Evolutionary conservation across 2,888 invertebrate species (phyloP).

Genomic region (Agonopterix heracliana): DNA sequence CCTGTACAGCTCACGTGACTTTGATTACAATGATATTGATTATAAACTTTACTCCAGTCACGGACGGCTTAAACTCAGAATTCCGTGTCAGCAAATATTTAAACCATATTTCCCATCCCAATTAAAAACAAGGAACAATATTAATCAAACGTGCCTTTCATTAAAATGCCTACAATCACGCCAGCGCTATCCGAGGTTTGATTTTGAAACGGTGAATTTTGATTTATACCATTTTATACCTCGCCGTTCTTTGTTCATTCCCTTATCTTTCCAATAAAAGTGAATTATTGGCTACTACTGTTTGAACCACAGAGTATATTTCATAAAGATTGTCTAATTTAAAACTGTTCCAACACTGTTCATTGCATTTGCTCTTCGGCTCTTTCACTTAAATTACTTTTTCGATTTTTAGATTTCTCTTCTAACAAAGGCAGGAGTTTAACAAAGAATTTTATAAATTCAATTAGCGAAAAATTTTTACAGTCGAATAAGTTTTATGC

Average conservation of each 20-base stretch:
- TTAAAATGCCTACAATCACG: conserved; percentile 12
- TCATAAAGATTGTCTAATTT: conserved; percentile 69
- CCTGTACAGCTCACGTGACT: background rate
- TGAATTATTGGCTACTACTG: conserved; percentile 61
- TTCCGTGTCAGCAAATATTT: conserved; percentile 4
- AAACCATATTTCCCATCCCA: background rate
- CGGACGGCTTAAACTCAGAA: background rate
- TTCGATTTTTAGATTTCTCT: conserved; percentile 4
- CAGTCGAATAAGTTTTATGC: no score
- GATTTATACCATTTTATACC: conserved; percentile 39
- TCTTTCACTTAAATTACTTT: conserved; percentile 8
- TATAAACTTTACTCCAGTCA: no score
- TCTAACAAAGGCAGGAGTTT: conserved; percentile 3
- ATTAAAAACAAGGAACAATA: conserved; percentile 2
- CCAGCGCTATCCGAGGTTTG: conserved; percentile 18
- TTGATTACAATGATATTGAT: background rate
- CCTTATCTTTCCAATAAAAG: conserved; percentile 68
- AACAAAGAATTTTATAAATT: conserved; percentile 4
- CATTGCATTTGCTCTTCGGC: conserved; percentile 21
- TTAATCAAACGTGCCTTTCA: conserved; percentile 7
- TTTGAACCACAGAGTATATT: conserved; percentile 51
- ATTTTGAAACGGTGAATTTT: conserved; percentile 47
- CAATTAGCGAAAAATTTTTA: background rate
- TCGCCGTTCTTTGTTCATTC: conserved; percentile 51
- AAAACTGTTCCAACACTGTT: conserved; percentile 48